Evolutionary conservation across 2,797 vertebrate species (phyloP).

Genomic region (Zalophus californianus): DNA sequence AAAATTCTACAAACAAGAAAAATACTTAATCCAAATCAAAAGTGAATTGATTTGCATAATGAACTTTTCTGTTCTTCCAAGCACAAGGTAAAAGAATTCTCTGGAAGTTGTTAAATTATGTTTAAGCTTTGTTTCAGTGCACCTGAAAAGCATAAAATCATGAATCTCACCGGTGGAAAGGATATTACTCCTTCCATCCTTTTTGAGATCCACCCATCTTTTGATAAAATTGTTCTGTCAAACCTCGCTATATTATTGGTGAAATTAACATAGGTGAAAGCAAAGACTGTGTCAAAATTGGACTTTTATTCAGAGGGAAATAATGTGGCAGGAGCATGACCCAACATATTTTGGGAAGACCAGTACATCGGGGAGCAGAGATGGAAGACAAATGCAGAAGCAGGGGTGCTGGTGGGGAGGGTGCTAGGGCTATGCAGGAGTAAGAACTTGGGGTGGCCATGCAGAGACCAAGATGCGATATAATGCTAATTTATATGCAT

Average conservation of each 20-base stretch:
- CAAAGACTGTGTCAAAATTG: not conserved
- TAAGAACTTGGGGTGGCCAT: fast-evolving
- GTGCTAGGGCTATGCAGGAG: fast-evolving
- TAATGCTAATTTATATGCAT: not conserved
- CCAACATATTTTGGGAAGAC: not conserved
- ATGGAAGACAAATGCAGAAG: fast-evolving
- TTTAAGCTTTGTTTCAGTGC: constrained; percentile 53
- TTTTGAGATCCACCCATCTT: not conserved
- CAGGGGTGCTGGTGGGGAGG: not conserved
- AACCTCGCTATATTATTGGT: not conserved
- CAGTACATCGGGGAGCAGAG: fast-evolving
- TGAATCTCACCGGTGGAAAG: not conserved
- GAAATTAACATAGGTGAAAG: not conserved
- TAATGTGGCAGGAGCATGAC: not conserved
- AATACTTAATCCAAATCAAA: constrained; percentile 7
- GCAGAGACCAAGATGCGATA: not conserved
- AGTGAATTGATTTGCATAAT: constrained; percentile 50
- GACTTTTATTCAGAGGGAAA: not conserved
- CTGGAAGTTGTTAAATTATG: constrained; percentile 11
- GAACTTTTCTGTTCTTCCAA: not conserved
- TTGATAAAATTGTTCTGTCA: not conserved
- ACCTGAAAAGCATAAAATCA: constrained; percentile 1
- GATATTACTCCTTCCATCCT: not conserved
- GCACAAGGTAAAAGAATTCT: not conserved
- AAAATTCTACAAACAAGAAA: not conserved